Evolutionary conservation across 2,113 vertebrate genomes (phyloP).

Genomic region (Plotosus lineatus): DNA sequence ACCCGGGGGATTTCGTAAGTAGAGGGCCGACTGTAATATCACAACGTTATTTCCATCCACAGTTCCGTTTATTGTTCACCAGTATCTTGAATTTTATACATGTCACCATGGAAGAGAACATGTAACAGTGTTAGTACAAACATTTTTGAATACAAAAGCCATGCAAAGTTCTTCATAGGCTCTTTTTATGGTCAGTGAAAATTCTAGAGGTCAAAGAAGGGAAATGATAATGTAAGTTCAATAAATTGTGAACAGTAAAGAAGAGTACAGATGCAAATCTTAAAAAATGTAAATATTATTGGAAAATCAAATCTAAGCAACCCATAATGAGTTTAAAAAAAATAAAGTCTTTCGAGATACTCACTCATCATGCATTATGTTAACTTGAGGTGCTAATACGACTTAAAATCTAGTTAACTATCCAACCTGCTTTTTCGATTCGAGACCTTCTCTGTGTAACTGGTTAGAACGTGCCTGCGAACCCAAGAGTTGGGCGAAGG

Average conservation of each 20-base stretch:
- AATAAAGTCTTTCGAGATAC: background rate
- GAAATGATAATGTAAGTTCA: too few relatives aligned
- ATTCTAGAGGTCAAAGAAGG: background rate
- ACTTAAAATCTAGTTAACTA: background rate
- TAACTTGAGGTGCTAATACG: background rate
- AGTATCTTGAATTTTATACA: too few relatives aligned
- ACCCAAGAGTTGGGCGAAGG: background rate
- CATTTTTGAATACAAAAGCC: background rate
- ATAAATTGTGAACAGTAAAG: background rate
- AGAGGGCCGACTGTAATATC: too few relatives aligned
- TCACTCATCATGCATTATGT: background rate
- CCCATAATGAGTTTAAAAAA: background rate
- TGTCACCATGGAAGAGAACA: too few relatives aligned
- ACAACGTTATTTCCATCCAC: too few relatives aligned
- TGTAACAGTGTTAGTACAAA: too few relatives aligned
- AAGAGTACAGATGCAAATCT: background rate
- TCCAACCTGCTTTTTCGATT: background rate
- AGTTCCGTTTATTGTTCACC: too few relatives aligned
- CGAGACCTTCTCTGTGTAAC: background rate
- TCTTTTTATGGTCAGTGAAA: background rate
- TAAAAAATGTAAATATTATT: background rate
- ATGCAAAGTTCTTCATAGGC: background rate
- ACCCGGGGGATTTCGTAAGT: too few relatives aligned
- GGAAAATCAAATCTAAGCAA: background rate
- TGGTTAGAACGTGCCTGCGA: background rate